phyloP scores from a whole-genome alignment of 2,888 invertebrate species.

The Atrina japonica region DNA sequence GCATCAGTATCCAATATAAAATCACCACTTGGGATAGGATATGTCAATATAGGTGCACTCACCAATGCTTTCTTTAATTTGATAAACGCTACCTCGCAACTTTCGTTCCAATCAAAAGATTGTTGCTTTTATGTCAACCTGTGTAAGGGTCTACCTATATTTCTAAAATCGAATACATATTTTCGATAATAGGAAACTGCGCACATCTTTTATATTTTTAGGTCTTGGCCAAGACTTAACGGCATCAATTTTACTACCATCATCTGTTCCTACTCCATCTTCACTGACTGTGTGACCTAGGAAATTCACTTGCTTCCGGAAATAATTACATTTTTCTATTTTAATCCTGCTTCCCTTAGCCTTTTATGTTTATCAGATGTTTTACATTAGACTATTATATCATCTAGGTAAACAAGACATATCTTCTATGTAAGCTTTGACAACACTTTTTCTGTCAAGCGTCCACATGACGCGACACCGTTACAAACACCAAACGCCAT shows the following conservation, averaged over 20 bases:
- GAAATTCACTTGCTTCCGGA: constrained; percentile 8
- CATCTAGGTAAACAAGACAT: constrained; percentile 78
- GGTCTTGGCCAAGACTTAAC: constrained; percentile 45
- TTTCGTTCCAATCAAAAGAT: constrained; percentile 37
- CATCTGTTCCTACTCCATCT: constrained; percentile 21
- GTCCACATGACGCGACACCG: constrained; percentile 72
- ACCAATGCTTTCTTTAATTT: not conserved
- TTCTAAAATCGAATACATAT: constrained; percentile 48
- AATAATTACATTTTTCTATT: constrained; percentile 34
- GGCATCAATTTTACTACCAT: constrained; percentile 43
- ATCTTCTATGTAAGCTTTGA: constrained; percentile 55
- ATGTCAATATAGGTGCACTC: constrained; percentile 7
- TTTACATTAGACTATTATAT: constrained; percentile 66
- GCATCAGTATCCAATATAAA: constrained; percentile 53
- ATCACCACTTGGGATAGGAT: constrained; percentile 21
- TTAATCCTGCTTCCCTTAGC: constrained; percentile 46
- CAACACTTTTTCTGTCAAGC: constrained; percentile 70
- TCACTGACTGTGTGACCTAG: constrained; percentile 14
- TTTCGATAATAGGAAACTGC: constrained; percentile 53
- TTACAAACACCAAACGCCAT: constrained; percentile 74
- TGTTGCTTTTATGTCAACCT: constrained; percentile 34
- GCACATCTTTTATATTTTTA: constrained; percentile 34
- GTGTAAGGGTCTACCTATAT: constrained; percentile 48
- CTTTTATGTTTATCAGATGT: constrained; percentile 50
- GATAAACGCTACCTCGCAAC: constrained; percentile 8